Conservation (phyloP, 1,140 invertebrate genomes). For the Leptonema lineaticorne region DNA sequence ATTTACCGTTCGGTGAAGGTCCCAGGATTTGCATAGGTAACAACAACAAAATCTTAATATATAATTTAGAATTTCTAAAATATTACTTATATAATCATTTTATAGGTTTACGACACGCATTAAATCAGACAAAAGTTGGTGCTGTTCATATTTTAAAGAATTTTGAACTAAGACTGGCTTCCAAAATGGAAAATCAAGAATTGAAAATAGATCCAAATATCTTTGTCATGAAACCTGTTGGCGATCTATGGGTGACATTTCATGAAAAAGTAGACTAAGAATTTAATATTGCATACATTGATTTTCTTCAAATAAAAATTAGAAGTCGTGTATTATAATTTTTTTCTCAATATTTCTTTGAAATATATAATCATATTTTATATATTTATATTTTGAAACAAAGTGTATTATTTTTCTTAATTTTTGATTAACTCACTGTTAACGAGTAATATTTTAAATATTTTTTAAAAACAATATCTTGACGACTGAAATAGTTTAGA, state of each 20-base stretch:
- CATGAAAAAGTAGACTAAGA: constrained; percentile 3
- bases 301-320: too few relatives aligned
- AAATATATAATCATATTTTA: background rate
- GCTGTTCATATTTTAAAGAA: constrained; percentile 20
- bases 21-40: constrained; percentile 36
- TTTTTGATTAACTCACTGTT: too few relatives aligned
- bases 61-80: background rate
- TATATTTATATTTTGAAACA: too few relatives aligned
- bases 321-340: background rate
- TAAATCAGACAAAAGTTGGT: constrained; percentile 25
- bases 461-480: too few relatives aligned
- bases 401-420: too few relatives aligned
- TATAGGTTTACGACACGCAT: constrained; percentile 21
- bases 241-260: constrained; percentile 34
- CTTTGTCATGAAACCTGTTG: constrained; percentile 26
- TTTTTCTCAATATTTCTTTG: background rate
- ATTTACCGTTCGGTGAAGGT: constrained; percentile 37
- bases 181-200: constrained; percentile 18
- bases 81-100: background rate
- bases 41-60: background rate
- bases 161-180: constrained; percentile 33
- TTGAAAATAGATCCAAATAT: constrained; percentile 28
- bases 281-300: background rate
- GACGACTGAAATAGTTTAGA: too few relatives aligned
- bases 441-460: too few relatives aligned